phyloP scores from a whole-genome alignment of 2,888 invertebrate genomes.

The Drosophila mimica region DNA sequence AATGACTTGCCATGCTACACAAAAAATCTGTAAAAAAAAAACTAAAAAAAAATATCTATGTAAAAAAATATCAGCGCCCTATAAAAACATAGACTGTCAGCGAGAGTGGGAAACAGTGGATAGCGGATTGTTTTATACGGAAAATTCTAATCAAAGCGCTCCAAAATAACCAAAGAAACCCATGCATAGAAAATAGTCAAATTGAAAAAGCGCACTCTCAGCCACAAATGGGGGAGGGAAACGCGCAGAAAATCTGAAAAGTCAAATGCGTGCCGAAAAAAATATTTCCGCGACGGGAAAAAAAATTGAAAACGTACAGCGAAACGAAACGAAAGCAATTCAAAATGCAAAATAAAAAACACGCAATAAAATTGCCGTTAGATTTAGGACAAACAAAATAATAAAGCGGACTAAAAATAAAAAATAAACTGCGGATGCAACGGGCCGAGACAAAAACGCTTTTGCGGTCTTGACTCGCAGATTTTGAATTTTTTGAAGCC shows the following conservation, averaged over 20 bases:
- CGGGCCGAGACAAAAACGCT: conserved; percentile 58
- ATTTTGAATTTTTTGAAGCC: conserved; percentile 45
- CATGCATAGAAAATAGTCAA: conserved; percentile 48
- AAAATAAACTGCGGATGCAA: conserved; percentile 40
- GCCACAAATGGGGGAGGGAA: conserved; percentile 15
- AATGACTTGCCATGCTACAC: conserved; percentile 59
- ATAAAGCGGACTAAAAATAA: conserved; percentile 36
- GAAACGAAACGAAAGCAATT: conserved; percentile 57
- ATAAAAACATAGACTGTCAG: conserved; percentile 44
- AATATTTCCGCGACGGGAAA: conserved; percentile 60
- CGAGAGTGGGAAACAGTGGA: conserved; percentile 52
- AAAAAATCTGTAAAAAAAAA: conserved; percentile 19
- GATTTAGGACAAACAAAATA: conserved; percentile 72
- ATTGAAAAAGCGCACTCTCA: conserved; percentile 51
- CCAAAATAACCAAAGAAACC: conserved; percentile 52
- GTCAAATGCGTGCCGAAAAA: conserved; percentile 69
- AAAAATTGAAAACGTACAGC: conserved; percentile 48
- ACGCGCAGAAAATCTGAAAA: conserved; percentile 56
- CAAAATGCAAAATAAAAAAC: conserved; percentile 70
- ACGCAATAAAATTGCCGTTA: conserved; percentile 63
- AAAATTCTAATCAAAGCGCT: conserved; percentile 77
- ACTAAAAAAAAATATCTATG: conserved; percentile 2
- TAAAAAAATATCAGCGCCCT: conserved; percentile 30
- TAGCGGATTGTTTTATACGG: conserved; percentile 48
- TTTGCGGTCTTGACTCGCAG: conserved; percentile 66